Evolutionary conservation across 2,113 vertebrate genomes (phyloP).

Genomic region (Motacilla tschutschensis): DNA sequence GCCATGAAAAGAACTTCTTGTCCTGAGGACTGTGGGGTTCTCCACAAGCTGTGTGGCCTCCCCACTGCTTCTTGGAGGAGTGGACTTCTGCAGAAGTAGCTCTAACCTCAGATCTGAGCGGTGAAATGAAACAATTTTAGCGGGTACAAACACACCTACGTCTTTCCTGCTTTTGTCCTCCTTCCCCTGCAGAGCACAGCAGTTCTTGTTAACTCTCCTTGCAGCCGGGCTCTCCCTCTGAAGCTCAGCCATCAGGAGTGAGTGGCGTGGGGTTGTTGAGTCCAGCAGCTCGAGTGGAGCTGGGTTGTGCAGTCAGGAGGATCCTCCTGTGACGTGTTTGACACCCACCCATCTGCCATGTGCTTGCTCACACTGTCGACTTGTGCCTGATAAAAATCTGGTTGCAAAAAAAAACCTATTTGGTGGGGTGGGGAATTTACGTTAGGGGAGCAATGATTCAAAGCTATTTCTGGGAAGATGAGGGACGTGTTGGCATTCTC

Average conservation of each 20-base stretch:
- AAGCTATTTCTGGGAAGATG: conserved; percentile 61
- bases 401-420: neutral
- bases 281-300: neutral
- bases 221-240: neutral
- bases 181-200: neutral
- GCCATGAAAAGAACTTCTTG: neutral
- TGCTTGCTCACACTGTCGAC: neutral
- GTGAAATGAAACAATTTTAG: neutral
- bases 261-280: rapidly evolving
- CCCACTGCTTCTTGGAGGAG: neutral
- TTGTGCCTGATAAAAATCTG: conserved; percentile 33
- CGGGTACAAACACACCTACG: neutral
- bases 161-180: neutral
- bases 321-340: neutral
- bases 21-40: neutral
- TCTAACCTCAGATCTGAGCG: neutral
- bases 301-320: neutral
- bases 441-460: conserved; percentile 38
- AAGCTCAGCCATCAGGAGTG: rapidly evolving
- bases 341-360: neutral
- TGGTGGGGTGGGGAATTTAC: neutral
- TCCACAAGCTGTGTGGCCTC: rapidly evolving
- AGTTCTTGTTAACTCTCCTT: neutral
- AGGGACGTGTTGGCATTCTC: conserved; percentile 41
- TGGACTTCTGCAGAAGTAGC: neutral